A percentile compares a stretch with the other conserved stretches of the same genome.
Evolutionary conservation across 2,113 vertebrate species (phyloP).

Genomic region (Gila orcuttii): DNA sequence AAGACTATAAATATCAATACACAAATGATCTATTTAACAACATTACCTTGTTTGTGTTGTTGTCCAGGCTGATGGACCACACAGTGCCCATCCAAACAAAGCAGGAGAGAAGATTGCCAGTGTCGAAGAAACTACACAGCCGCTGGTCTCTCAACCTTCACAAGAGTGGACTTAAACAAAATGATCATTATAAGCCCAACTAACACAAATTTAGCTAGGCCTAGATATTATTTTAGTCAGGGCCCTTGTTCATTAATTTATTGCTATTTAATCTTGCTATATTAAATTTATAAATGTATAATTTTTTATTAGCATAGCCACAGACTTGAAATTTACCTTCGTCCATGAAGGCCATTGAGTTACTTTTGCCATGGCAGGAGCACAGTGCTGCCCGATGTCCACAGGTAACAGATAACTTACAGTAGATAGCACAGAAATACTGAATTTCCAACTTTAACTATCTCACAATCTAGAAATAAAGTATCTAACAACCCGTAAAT

Average conservation of each 20-base stretch:
- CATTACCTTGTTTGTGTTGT: neutral
- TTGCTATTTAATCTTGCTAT: neutral
- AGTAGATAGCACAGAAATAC: constrained; percentile 51
- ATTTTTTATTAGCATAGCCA: constrained; percentile 74
- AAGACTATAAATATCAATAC: neutral
- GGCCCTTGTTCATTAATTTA: neutral
- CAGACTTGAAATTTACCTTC: constrained; percentile 89
- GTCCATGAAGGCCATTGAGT: constrained; percentile 76
- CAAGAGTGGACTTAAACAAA: constrained; percentile 89
- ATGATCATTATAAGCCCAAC: constrained; percentile 89
- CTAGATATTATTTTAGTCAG: neutral
- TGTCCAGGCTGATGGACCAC: constrained; percentile 86
- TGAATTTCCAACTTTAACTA: too few relatives aligned
- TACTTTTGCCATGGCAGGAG: too few relatives aligned
- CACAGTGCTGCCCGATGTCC: constrained; percentile 88
- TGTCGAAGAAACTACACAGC: constrained; percentile 91
- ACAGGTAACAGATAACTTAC: constrained; percentile 76
- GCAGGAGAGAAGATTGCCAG: constrained; percentile 87
- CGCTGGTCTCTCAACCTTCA: constrained; percentile 88
- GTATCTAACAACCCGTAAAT: too few relatives aligned
- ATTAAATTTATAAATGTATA: neutral
- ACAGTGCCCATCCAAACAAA: constrained; percentile 91
- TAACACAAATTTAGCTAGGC: neutral
- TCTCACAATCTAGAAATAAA: too few relatives aligned
- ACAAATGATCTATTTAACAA: constrained; percentile 1